Conservation (phyloP, 2,113 vertebrate species). For the Atrichornis clamosus region DNA sequence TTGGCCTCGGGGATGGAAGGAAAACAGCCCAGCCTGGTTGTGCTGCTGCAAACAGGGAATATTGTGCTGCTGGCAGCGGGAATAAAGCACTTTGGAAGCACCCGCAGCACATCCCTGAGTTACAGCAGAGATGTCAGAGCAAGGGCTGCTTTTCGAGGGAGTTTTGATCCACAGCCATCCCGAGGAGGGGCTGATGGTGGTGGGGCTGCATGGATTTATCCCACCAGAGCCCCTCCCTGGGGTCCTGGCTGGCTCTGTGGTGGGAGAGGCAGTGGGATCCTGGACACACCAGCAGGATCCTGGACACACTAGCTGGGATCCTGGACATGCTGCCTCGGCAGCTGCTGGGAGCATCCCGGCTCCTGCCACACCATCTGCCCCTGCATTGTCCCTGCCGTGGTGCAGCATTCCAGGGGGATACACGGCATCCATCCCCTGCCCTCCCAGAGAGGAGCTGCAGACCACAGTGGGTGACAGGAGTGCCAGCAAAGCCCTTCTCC, state of each 20-base stretch:
- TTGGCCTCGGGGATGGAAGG: fast-evolving
- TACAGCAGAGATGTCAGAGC: fast-evolving
- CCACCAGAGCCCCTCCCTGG: not conserved
- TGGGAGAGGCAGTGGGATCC: not conserved
- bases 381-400: not conserved
- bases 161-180: not conserved
- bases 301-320: not conserved
- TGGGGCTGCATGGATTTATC: fast-evolving
- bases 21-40: not conserved
- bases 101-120: not conserved
- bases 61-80: not conserved
- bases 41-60: not conserved
- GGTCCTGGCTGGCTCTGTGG: fast-evolving
- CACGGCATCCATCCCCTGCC: not conserved
- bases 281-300: not conserved
- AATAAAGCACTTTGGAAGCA: fast-evolving
- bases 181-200: not conserved
- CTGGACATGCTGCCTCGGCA: not conserved
- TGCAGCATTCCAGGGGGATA: not conserved
- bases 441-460: not conserved
- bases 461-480: fast-evolving
- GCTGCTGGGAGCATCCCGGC: not conserved
- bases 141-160: not conserved
- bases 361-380: not conserved
- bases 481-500: not conserved